Conservation (phyloP, 2,888 invertebrate genomes). For the Seladonia tumulorum region DNA sequence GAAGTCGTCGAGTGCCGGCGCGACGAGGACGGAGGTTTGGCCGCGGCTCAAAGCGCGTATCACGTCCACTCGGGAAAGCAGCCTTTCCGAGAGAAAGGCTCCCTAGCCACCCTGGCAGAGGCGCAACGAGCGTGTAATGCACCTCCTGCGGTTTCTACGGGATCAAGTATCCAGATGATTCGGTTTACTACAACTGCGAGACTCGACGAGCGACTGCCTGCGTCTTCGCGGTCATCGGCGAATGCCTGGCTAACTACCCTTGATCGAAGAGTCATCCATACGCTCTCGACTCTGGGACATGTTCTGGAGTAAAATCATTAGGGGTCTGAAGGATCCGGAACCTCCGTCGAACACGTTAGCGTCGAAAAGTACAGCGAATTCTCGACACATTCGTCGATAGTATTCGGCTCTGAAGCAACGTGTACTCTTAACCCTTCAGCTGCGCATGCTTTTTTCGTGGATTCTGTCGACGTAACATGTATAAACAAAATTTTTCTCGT, state of each 20-base stretch:
- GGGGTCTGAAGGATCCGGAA: background rate
- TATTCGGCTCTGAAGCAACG: too few species aligned
- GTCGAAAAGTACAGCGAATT: background rate
- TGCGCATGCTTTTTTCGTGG: too few species aligned
- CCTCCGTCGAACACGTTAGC: background rate
- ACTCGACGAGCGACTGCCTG: background rate
- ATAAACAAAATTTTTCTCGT: too few species aligned
- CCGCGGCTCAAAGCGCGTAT: slow-evolving; percentile 71
- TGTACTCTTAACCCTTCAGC: too few species aligned
- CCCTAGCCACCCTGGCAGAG: slow-evolving; percentile 58
- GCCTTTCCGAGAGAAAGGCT: slow-evolving; percentile 63
- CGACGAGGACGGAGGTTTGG: slow-evolving; percentile 62
- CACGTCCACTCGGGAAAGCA: slow-evolving; percentile 68
- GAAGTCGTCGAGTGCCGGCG: slow-evolving; percentile 49
- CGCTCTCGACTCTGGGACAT: background rate
- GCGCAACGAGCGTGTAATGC: slow-evolving; percentile 73
- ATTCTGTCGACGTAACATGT: too few species aligned
- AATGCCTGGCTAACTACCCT: background rate
- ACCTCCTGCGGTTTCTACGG: slow-evolving; percentile 66
- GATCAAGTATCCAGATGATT: slow-evolving; percentile 76
- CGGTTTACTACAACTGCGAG: slow-evolving; percentile 62
- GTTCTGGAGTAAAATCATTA: background rate
- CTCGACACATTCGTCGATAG: too few species aligned
- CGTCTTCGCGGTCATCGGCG: background rate
- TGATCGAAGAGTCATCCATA: background rate